Evolutionary conservation across 2,797 vertebrate species (phyloP), one percentile per base, ranked within the genome.

Genomic region (Eospalax fontanierii): DNA sequence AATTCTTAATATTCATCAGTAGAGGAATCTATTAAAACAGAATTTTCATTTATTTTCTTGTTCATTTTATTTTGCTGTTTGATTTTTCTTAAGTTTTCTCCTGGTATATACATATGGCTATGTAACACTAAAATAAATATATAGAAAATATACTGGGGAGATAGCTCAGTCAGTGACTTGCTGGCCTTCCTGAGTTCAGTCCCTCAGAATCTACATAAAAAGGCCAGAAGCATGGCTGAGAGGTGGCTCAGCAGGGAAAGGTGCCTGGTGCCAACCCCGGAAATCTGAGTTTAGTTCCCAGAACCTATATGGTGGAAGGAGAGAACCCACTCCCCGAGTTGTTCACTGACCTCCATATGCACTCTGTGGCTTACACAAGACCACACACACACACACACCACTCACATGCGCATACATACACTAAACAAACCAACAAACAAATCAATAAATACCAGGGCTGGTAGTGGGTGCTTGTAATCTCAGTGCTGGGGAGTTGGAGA

Each of bases 11-110:
- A n/a, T n/a, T n/a, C n/a, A n/a, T n/a, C 46, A 50, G 46, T 50
- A 50, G 16, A 30, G 7, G 6, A 75, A 87, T 88, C 61, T 30
- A 82, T 26, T 93, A 78, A 83, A 93, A 79, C 14, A 87, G 26
- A 63, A 87, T 91, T 84, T 93, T 66, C 28, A 81, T 68, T 50
- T 71, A 74, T 59, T 94, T 94, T 92, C 11, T 63, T 87, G 5
- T 12, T 59, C 54, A 24, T 6, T 89, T 94, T 81, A 79, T 38
- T 73, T 94, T 87, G 22, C 70, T 79, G 71, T 91, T 85, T 84
- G 63, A 83, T 73, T 82, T 84, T 93, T 86, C 66, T 3, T 50
- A 92, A 78, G 66, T 85, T 93, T 90, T 73, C 21, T 26, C 22
- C 65, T 54, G 4, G 61, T 57, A 87, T 80, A n/a, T 92, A 94